Evolutionary conservation across 2,797 vertebrate genomes (phyloP), one percentile per base, ranked within the genome.

Genomic region (Pristis pectinata): DNA sequence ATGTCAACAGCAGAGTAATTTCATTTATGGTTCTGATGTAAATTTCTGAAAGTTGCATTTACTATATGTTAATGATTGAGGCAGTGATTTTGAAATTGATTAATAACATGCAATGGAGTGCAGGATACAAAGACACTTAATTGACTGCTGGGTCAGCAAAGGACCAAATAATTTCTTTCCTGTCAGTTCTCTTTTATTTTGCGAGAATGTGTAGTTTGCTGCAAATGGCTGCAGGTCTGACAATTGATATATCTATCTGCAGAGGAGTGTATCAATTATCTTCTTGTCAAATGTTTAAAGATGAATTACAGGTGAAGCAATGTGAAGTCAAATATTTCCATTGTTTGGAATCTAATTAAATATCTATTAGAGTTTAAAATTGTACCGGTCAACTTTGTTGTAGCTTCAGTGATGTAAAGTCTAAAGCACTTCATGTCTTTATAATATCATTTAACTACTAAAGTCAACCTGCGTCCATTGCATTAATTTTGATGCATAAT

Each of bases 281-380:
- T 87, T 59, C 83, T 34, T 13, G 13, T 53, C 11, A 11, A 59
- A 59, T 87, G 83, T 53, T 87, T 59, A 59, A 17, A 59, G 49
- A 59, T 87, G 30, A 83, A 59, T 59, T 56, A 59, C 83, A 87
- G 53, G 56, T 87, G 53, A 87, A 87, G 53, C 30, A 87, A 59
- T 30, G 27, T 56, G 49, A 56, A 2, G 53, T 30, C 83, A 87
- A 59, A 59, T 34, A 34, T 59, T 59, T n/a, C 83, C 53, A 56
- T 30, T 87, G 30, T 56, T 87, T 87, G 83, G 53, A 59, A 59
- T 59, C 83, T 30, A 83, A 83, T 83, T 83, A 83, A 83, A 30
- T 53, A 30, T 34, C 30, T 34, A 87, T 87, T 56, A 27, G 24
- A 56, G 30, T 56, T 87, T 87, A 30, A 6, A 87, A n/a, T 87